Evolutionary conservation across 2,888 invertebrate species (phyloP), one percentile per base, ranked within the genome.

Genomic region (Drosophila limbata): DNA sequence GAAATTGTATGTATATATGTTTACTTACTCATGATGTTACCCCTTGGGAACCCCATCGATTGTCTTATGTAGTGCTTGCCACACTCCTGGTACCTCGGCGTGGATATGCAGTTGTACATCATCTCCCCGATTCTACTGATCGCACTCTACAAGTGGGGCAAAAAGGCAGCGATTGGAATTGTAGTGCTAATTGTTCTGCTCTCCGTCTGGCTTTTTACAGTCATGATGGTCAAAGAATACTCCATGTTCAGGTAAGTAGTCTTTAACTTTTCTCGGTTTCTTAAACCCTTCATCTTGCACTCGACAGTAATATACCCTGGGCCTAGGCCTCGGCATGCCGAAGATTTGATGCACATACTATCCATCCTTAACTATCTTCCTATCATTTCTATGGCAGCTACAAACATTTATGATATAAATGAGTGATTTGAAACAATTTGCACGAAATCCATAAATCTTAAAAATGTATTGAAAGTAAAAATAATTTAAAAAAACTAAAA

Each of bases 31-130:
- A 31, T 31, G 31, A 31, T 31, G 2, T 40, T 10, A 40, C 3
- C 17, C 3, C 15, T 40, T 4, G 37, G 37, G 0, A 39, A 39
- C 1, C 40, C 8, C 17, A 10, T 40, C 4, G 4, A 35, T 35
- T 40, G 1, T 40, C 4, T 1, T 28, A 48, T 10, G 8, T 33
- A 91, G 92, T 94, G 94, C 76, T 74, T 94, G 53, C 89, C 88
- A 13, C 94, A 94, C 70, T 91, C 93, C 1, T 94, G 94, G 94
- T 94, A 94, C 71, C 83, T 94, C 13, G 92, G 94, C 1, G 93
- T 94, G 2, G 94, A 94, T 56, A 94, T 93, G 90, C 94, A 94
- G 82, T 85, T 94, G 21, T 94, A 93, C 73, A 84, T 93, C 51
- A 56, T 94, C n/a, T 93, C 94, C 0, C 94, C 94, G 0, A 59